These are phyloP conservation scores for Aphidoletes aphidimyza DNA, from an alignment of 2,888 invertebrate genomes.

Conservation along the genomic window DNA sequence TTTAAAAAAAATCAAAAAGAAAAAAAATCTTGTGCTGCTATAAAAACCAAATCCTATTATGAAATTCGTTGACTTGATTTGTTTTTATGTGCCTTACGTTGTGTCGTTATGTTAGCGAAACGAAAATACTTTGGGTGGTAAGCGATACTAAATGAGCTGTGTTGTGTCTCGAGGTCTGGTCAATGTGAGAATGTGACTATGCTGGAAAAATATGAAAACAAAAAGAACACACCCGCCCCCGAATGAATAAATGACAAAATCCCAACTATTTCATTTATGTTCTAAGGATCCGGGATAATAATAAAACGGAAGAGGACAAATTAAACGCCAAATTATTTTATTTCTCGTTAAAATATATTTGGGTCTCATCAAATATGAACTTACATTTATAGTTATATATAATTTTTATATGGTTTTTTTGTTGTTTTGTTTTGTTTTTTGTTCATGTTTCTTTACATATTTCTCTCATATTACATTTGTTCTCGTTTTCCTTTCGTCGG, in stretches of 20 bases:
- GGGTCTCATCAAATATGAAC: constrained; percentile 46
- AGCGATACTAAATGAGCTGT: too few relatives aligned
- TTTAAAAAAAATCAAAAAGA: neutral
- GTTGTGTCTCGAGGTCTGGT: too few relatives aligned
- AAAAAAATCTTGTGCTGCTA: neutral
- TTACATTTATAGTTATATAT: constrained; percentile 35
- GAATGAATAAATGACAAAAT: too few relatives aligned
- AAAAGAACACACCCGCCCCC: too few relatives aligned
- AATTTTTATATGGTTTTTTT: constrained; percentile 19
- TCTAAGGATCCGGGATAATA: neutral
- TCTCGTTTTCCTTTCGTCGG: neutral
- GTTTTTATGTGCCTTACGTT: neutral
- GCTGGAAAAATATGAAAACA: neutral
- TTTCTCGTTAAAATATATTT: constrained; percentile 49
- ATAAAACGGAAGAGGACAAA: neutral
- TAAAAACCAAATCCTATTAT: constrained; percentile 30
- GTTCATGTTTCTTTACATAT: constrained; percentile 10
- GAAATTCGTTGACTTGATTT: constrained; percentile 1
- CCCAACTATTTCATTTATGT: constrained; percentile 1
- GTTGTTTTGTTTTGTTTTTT: neutral
- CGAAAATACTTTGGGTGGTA: too few relatives aligned
- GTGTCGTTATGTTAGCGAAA: neutral
- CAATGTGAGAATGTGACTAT: too few relatives aligned
- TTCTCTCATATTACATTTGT: constrained; percentile 17
- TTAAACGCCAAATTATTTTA: constrained; percentile 36